A percentile compares a stretch with the other conserved stretches of the same genome.
These are phyloP conservation scores for Agrochola macilenta DNA, from an alignment of 2,888 invertebrate species.

Conservation along the genomic window DNA sequence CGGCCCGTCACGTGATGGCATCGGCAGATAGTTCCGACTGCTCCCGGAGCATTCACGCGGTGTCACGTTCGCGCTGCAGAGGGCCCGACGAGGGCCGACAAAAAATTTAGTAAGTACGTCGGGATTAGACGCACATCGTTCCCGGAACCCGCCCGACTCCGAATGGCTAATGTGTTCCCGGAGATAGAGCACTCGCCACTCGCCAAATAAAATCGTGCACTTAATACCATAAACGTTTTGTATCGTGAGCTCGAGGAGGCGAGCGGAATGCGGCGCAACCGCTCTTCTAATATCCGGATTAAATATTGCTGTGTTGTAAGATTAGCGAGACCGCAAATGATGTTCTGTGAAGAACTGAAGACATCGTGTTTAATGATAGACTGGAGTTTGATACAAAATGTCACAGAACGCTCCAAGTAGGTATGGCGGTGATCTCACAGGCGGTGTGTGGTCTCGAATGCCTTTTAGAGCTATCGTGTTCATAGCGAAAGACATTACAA, in stretches of 20 bases:
- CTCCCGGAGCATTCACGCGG: no score
- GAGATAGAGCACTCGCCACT: constrained; percentile 38
- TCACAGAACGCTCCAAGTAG: not conserved
- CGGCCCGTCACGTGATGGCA: no score
- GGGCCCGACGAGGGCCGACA: no score
- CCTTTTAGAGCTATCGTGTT: not conserved
- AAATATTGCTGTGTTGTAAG: constrained; percentile 11
- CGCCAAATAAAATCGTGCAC: constrained; percentile 1
- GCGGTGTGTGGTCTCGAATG: not conserved
- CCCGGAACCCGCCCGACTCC: no score
- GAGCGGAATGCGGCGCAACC: constrained; percentile 14
- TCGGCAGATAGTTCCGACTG: no score
- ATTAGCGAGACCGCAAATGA: constrained; percentile 20
- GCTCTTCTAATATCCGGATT: constrained; percentile 37
- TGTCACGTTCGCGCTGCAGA: no score
- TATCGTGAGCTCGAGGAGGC: constrained; percentile 11
- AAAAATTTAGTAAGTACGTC: no score
- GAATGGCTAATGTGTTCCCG: constrained; percentile 33
- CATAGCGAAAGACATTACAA: no score
- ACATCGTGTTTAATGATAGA: not conserved
- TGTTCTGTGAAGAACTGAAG: constrained; percentile 7
- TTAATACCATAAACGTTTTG: constrained; percentile 7
- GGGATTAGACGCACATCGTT: no score
- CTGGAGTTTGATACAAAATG: not conserved
- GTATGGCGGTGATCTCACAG: not conserved